These are phyloP conservation scores for Andinoacara biseriatus DNA, from an alignment of 2,113 vertebrate species.

Conservation along the genomic window DNA sequence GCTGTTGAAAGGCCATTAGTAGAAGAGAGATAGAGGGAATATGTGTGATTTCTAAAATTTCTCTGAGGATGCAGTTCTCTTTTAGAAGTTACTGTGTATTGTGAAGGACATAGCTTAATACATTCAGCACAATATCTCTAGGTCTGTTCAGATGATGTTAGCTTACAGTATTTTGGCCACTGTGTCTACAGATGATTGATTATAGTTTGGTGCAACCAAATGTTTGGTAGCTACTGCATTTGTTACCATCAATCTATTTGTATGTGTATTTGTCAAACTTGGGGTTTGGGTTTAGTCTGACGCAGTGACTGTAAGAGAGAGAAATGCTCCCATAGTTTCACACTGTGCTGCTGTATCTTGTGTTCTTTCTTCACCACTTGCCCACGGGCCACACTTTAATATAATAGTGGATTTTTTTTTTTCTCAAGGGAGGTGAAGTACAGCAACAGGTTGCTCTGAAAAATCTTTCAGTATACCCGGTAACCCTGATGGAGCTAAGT, in stretches of 20 bases:
- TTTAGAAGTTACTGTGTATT: neutral
- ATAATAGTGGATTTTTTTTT: neutral
- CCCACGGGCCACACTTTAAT: neutral
- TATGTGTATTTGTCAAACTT: neutral
- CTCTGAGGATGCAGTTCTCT: neutral
- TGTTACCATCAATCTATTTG: no score
- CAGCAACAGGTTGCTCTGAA: neutral
- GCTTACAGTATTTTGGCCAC: neutral
- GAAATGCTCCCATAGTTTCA: neutral
- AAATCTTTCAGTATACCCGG: neutral
- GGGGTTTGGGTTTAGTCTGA: neutral
- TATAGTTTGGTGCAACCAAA: neutral
- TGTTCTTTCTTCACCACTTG: neutral
- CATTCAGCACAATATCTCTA: neutral
- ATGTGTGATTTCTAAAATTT: conserved; percentile 6
- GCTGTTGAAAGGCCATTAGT: conserved; percentile 34
- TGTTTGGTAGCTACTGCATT: neutral
- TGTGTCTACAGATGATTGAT: no score
- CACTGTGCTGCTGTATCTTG: neutral
- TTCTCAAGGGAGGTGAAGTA: neutral
- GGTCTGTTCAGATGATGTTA: neutral
- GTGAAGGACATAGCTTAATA: conserved; percentile 1
- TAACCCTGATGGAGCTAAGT: neutral
- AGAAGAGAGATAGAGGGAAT: neutral
- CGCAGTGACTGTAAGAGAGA: neutral